Evolutionary conservation across 92 coral and sea anemone genomes (phyloP).

Genomic region (Umimayanthus kanabou): DNA sequence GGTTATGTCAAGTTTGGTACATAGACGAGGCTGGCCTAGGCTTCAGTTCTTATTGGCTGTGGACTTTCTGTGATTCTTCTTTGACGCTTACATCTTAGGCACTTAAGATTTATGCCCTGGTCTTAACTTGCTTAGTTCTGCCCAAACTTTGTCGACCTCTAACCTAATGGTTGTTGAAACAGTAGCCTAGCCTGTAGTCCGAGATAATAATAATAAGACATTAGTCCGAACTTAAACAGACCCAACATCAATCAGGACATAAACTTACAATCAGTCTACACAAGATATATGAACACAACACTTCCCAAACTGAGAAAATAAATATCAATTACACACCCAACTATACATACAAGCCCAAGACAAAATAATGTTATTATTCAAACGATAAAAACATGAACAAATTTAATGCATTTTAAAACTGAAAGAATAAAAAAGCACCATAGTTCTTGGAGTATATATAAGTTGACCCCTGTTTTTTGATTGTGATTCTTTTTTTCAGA

Average conservation of each 20-base stretch:
- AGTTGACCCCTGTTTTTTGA: too few relatives aligned
- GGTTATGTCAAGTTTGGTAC: conserved; percentile 41
- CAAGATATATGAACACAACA: too few relatives aligned
- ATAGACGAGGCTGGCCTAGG: conserved; percentile 47
- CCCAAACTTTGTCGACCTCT: conserved; percentile 40
- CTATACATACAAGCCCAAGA: too few relatives aligned
- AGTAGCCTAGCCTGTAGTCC: conserved; percentile 40
- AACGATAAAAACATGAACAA: too few relatives aligned
- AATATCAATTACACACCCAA: too few relatives aligned
- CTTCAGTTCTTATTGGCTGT: conserved; percentile 38
- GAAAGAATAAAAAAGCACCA: too few relatives aligned
- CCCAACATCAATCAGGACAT: neutral
- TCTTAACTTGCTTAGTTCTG: conserved; percentile 48
- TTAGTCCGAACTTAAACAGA: neutral
- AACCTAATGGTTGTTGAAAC: conserved; percentile 43
- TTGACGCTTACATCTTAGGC: conserved; percentile 41
- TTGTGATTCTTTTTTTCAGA: too few relatives aligned
- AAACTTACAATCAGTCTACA: neutral
- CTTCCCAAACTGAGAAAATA: too few relatives aligned
- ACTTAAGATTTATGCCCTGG: conserved; percentile 43
- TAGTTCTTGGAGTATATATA: too few relatives aligned
- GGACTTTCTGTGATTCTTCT: conserved; percentile 22
- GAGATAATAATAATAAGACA: conserved; percentile 2
- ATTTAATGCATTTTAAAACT: too few relatives aligned
- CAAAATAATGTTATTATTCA: too few relatives aligned